Base-by-base conservation (phyloP, 2,888 invertebrate genomes). In the Quadroppia sp. region DNA sequence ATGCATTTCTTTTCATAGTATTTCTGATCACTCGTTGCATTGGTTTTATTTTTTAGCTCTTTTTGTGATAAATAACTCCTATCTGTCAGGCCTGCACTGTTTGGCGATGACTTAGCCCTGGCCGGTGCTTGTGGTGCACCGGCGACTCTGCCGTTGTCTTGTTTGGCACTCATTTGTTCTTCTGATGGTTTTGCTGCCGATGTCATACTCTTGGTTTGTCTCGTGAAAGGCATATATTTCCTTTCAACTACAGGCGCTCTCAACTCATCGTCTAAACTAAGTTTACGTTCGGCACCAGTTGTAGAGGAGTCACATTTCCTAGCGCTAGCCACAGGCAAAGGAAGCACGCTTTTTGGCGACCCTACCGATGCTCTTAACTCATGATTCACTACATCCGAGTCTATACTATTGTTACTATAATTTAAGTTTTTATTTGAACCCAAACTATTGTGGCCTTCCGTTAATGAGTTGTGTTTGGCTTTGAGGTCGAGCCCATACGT, bases 261-360 rank as follows among this genome's bases (percentile, higher is more conserved):
- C 11, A 64, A 30, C 3, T 36, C 20, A 64, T 56, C 30, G 28
- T 20, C 32, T 30, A 17, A n/a, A 61, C 36, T 20, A 40, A 15
- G 15, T 32, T 64, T 64, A 13, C 2, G 20, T 17, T 40, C 75
- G 74, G 72, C 64, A 70, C 74, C 72, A 75, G 76, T 76, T 72
- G 48, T 74, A 67, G 23, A 53, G 28, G 56, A 15, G 1, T 56
- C 28, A 15, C 9, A 20, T 23, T 71, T 75, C 72, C 73, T 74
- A 61, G 59, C 74, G 74, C 71, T 75, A 74, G 75, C 77, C 72
- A 76, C 74, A 76, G 77, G 77, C 75, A 75, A 77, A 76, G 76
- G 71, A 67, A 75, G 74, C 74, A 75, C 75, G 77, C 75, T 77
- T 77, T 77, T 77, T 76, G 75, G 71, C 72, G 74, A 36, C 36